Conservation (phyloP, 2,113 vertebrate genomes). For the Condylura cristata region DNA sequence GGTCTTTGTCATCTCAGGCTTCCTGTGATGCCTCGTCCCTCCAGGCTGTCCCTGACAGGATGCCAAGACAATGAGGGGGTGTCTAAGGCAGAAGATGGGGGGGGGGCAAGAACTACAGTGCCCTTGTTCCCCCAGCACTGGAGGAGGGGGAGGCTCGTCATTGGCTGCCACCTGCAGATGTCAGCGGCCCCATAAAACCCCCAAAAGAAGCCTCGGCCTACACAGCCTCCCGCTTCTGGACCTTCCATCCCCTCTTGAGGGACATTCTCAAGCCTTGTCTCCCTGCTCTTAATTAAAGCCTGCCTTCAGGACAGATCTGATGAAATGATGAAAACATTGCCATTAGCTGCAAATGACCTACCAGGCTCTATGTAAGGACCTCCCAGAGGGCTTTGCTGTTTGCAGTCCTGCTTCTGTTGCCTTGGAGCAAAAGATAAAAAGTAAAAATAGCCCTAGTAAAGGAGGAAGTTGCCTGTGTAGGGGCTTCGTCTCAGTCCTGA, state of each 20-base stretch:
- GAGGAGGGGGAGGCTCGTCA: not conserved
- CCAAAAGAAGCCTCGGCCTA: not conserved
- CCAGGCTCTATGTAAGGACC: not conserved
- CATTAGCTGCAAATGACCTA: slow-evolving; percentile 14
- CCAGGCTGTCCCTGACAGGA: not conserved
- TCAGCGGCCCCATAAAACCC: not conserved
- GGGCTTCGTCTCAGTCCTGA: not conserved
- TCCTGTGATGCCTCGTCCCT: rapidly evolving
- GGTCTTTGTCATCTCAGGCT: not conserved
- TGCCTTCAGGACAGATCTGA: not conserved
- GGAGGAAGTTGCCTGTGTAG: not conserved
- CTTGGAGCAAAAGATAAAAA: slow-evolving; percentile 43
- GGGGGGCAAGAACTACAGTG: too few relatives aligned
- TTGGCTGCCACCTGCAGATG: not conserved
- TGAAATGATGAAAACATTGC: not conserved
- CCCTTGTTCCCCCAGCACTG: not conserved
- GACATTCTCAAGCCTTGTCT: not conserved
- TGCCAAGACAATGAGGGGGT: not conserved
- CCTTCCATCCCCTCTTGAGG: not conserved
- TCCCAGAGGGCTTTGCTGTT: not conserved
- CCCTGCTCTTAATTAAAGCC: slow-evolving; percentile 8
- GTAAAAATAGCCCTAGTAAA: not conserved
- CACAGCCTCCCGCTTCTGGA: not conserved
- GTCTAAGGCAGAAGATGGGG: not conserved
- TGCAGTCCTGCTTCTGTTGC: not conserved